Percentiles rank a stretch among this genome's conserved stretches.
These are phyloP conservation scores for Micropoecilia bifurca DNA, from an alignment of 2,797 vertebrate genomes.

Conservation along the genomic window DNA sequence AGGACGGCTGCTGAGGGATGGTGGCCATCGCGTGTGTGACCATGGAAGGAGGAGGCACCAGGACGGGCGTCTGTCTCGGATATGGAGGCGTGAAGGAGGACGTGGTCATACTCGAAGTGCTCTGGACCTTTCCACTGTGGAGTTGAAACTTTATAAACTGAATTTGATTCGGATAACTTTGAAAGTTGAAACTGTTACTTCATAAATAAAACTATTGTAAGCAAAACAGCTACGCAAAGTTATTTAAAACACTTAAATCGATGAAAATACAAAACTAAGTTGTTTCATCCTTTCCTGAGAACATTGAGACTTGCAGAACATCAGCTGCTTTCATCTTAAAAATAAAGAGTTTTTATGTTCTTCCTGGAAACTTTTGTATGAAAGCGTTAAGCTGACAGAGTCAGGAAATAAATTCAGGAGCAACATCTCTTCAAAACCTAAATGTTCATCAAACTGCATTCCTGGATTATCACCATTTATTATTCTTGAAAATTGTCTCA, in stretches of 20 bases:
- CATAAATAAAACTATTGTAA: background rate
- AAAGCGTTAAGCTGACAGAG: background rate
- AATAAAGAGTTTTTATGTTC: background rate
- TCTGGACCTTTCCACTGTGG: constrained; percentile 34
- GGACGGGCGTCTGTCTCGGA: constrained; percentile 40
- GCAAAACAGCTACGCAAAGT: background rate
- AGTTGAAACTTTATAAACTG: constrained; percentile 12
- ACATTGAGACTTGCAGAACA: background rate
- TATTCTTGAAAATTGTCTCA: too few relatives aligned
- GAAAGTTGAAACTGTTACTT: background rate
- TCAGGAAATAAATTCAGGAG: background rate
- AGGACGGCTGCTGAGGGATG: constrained; percentile 87
- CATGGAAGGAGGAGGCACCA: constrained; percentile 16
- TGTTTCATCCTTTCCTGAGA: background rate
- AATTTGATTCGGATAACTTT: background rate
- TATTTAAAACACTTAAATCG: background rate
- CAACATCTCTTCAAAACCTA: background rate
- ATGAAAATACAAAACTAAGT: background rate
- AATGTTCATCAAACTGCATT: too few relatives aligned
- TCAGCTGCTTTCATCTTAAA: background rate
- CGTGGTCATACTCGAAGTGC: constrained; percentile 5
- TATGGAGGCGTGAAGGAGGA: constrained; percentile 42
- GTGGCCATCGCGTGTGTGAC: constrained; percentile 4
- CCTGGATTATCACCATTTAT: too few relatives aligned
- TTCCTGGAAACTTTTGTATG: background rate